Conservation (phyloP, 2,888 invertebrate species). For the Caenorhabditis doughertyi region DNA sequence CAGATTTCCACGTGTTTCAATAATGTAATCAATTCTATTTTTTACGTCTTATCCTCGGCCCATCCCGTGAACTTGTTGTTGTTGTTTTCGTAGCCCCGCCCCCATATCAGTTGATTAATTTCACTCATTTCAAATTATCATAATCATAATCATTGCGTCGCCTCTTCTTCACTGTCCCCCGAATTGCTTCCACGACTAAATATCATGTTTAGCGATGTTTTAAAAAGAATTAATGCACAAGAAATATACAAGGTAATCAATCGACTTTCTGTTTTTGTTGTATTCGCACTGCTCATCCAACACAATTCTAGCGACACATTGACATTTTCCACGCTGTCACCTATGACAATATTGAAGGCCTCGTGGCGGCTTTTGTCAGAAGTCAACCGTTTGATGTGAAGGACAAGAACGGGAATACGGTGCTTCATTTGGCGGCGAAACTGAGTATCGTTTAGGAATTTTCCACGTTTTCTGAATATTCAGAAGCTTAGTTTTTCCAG, state of each 20-base stretch:
- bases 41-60: no score
- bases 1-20: no score
- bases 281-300: no score
- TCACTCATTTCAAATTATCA: not conserved
- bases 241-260: conserved; percentile 36
- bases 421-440: conserved; percentile 55
- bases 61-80: no score
- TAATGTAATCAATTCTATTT: no score
- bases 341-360: conserved; percentile 54
- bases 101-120: no score
- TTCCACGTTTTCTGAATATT: not conserved
- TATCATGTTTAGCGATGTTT: conserved; percentile 54
- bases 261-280: not conserved
- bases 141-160: no score
- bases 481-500: not conserved
- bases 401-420: conserved; percentile 53
- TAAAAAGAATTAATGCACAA: conserved; percentile 54
- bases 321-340: conserved; percentile 56
- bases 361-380: conserved; percentile 51
- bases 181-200: no score
- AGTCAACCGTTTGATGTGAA: conserved; percentile 39
- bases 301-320: conserved; percentile 29
- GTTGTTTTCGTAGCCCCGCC: no score
- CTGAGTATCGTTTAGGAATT: conserved; percentile 1
- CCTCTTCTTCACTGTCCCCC: not conserved